phyloP scores from a whole-genome alignment of 2,113 vertebrate genomes.

The Amphiprion percula region DNA sequence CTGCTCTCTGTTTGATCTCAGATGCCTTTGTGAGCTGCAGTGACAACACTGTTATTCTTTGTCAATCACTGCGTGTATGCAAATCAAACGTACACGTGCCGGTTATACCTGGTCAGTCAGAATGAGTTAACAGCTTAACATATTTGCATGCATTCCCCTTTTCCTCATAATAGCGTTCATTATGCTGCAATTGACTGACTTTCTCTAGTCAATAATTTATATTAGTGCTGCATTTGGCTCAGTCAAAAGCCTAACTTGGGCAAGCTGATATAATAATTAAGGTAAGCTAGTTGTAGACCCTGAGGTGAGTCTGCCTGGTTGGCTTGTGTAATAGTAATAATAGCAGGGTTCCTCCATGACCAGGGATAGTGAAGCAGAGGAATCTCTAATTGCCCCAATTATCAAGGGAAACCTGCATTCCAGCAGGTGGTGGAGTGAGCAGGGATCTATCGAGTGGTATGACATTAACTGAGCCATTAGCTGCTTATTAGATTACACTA shows the following conservation, averaged over 20 bases:
- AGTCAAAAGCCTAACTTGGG: constrained; percentile 58
- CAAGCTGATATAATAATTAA: constrained; percentile 79
- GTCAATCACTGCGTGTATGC: background rate
- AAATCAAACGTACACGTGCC: background rate
- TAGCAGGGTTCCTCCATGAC: constrained; percentile 68
- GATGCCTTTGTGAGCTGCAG: constrained; percentile 29
- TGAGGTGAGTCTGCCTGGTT: constrained; percentile 60
- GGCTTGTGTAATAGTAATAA: constrained; percentile 71
- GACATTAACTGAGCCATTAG: constrained; percentile 42
- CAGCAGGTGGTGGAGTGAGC: constrained; percentile 52
- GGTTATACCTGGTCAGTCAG: constrained; percentile 15
- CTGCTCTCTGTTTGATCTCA: constrained; percentile 51
- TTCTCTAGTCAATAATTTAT: constrained; percentile 75
- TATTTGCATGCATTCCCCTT: constrained; percentile 39
- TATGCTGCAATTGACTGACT: constrained; percentile 55
- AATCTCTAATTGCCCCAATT: constrained; percentile 80
- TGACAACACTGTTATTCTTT: constrained; percentile 40
- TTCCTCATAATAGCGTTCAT: constrained; percentile 62
- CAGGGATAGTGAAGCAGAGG: constrained; percentile 60
- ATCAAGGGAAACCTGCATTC: constrained; percentile 77
- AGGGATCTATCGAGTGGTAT: constrained; percentile 48
- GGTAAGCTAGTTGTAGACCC: constrained; percentile 69
- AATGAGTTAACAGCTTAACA: constrained; percentile 42
- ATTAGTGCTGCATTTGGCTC: constrained; percentile 64
- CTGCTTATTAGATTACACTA: constrained; percentile 36